phyloP scores from a whole-genome alignment of 2,888 invertebrate genomes.

The Scaptomyza cyrtandrae region DNA sequence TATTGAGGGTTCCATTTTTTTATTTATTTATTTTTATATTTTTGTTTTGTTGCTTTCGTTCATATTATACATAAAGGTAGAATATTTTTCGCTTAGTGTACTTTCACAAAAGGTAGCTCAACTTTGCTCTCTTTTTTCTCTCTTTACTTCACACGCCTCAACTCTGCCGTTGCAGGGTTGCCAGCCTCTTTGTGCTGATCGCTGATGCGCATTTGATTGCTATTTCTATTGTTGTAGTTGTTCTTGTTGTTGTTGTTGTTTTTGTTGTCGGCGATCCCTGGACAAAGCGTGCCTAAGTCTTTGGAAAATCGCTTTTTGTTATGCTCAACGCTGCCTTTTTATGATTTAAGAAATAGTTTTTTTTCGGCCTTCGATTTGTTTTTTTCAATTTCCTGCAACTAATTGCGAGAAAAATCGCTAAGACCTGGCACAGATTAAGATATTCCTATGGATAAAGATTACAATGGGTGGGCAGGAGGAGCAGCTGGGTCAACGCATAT shows the following conservation, averaged over 20 bases:
- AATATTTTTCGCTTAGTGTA: not conserved
- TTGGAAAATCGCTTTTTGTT: constrained; percentile 69
- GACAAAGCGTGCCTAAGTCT: constrained; percentile 66
- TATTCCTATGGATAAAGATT: constrained; percentile 10
- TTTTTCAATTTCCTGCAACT: constrained; percentile 65
- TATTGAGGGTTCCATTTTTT: no score
- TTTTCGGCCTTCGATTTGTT: not conserved
- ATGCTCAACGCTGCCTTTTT: constrained; percentile 47
- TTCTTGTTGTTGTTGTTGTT: constrained; percentile 15
- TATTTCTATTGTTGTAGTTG: constrained; percentile 16
- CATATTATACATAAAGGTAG: no score
- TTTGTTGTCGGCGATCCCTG: constrained; percentile 26
- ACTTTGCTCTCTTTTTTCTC: constrained; percentile 37
- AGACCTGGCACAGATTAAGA: constrained; percentile 50
- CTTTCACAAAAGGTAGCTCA: constrained; percentile 7
- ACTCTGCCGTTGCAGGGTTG: constrained; percentile 12
- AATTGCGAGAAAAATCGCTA: constrained; percentile 77
- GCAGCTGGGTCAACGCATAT: constrained; percentile 16
- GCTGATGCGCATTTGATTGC: constrained; percentile 81
- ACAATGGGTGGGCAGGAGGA: not conserved
- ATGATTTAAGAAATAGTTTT: constrained; percentile 13
- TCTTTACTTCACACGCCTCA: constrained; percentile 48
- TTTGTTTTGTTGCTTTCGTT: no score
- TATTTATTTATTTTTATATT: no score
- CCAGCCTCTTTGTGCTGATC: constrained; percentile 48